phyloP scores from a whole-genome alignment of 1,140 invertebrate genomes.

The Hypsibius dujardini region DNA sequence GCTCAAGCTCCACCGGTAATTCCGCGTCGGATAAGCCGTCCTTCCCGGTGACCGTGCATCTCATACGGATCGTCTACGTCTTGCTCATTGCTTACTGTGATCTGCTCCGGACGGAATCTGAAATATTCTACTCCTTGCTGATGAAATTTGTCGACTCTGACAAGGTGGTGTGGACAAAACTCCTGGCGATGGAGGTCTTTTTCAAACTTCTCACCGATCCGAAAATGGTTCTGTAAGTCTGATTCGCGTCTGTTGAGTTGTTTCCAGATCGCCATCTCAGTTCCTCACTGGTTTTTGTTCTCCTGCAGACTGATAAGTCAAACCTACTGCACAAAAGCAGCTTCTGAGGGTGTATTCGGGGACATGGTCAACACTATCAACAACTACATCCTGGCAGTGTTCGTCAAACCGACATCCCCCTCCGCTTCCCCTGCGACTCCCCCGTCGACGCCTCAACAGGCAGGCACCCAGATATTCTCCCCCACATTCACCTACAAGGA shows the following conservation, averaged over 20 bases:
- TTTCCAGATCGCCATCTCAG: neutral
- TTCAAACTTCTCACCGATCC: conserved; percentile 52
- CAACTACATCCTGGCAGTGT: conserved; percentile 6
- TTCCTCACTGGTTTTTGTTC: neutral
- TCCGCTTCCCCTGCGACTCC: neutral
- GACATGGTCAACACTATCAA: conserved; percentile 27
- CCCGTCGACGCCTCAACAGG: neutral
- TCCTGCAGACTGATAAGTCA: conserved; percentile 56
- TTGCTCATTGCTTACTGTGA: conserved; percentile 33
- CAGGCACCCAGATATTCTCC: neutral
- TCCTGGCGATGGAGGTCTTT: conserved; percentile 78
- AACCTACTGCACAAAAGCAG: conserved; percentile 79
- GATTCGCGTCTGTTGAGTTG: neutral
- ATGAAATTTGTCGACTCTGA: conserved; percentile 93
- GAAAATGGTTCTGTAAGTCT: conserved; percentile 9
- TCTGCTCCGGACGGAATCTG: conserved; percentile 71
- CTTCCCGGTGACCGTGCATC: conserved; percentile 86
- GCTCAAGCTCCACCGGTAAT: conserved; percentile 25
- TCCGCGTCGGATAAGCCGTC: conserved; percentile 60
- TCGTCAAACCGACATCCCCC: conserved; percentile 8
- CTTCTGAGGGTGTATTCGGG: conserved; percentile 56
- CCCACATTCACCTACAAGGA: conserved; percentile 4
- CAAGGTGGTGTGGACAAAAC: conserved; percentile 84
- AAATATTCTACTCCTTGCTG: conserved; percentile 88
- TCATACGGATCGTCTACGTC: conserved; percentile 75